Percentiles rank a stretch among this genome's conserved stretches.
Evolutionary conservation across 2,888 invertebrate species (phyloP).

Genomic region (Thymelicus acteon): DNA sequence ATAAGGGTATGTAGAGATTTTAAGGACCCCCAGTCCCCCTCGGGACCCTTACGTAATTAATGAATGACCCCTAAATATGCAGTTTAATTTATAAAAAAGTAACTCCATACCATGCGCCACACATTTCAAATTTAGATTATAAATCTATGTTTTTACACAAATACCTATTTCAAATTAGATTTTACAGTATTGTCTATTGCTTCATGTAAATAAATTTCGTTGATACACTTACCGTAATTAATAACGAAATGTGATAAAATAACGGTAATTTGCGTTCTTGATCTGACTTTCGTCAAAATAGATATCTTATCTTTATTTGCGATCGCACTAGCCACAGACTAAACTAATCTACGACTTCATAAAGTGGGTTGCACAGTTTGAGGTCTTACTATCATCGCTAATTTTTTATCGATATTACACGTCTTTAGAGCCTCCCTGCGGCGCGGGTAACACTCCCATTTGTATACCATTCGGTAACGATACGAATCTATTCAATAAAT

Average conservation of each 20-base stretch:
- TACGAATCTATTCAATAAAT: conserved; percentile 78
- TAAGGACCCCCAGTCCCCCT: too few species aligned
- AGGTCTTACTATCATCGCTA: conserved; percentile 34
- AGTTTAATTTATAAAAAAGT: too few species aligned
- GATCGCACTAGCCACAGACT: neutral
- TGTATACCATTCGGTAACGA: conserved; percentile 72
- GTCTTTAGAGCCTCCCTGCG: conserved; percentile 71
- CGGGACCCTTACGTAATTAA: too few species aligned
- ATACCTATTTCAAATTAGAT: too few species aligned
- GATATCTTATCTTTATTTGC: conserved; percentile 23
- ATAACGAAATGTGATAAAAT: neutral
- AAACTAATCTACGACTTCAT: conserved; percentile 8
- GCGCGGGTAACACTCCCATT: conserved; percentile 74
- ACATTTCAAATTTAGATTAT: too few species aligned
- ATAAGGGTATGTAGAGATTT: too few species aligned
- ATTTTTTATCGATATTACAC: conserved; percentile 49
- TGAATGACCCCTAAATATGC: too few species aligned
- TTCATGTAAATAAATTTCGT: too few species aligned
- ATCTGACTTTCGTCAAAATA: conserved; percentile 5
- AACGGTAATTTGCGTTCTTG: conserved; percentile 12
- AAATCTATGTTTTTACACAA: too few species aligned
- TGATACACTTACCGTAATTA: too few species aligned
- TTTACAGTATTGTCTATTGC: too few species aligned
- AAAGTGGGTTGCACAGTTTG: conserved; percentile 33
- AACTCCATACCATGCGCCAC: too few species aligned